Base-by-base conservation (phyloP, 1,140 invertebrate species). In the Megalonaias nervosa region DNA sequence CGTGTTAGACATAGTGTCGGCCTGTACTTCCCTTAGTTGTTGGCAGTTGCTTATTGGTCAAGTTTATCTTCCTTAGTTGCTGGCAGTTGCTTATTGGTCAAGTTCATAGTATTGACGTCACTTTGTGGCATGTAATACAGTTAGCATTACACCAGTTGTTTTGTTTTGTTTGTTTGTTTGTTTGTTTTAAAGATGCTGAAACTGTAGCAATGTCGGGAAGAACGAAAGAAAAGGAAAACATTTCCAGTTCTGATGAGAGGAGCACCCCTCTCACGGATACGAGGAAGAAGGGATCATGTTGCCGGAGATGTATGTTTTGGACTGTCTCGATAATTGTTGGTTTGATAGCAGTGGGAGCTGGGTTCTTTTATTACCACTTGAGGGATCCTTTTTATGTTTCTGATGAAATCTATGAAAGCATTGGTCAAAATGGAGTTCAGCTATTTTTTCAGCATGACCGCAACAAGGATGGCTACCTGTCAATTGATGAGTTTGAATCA, bases 401-500 rank as follows among this genome's bases (percentile, higher is more conserved):
- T n/a, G 58, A 67, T 55, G 58, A 74, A 13, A 61, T 78, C 11
- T 57, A 58, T 26, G n/a, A 68, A 17, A 56, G 56, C 2, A 23
- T 86, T 9, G 87, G 88, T 16, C 74, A 82, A 21, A 82, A 81
- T 38, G 88, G 86, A 1, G 80, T 85, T 19, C 77, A 74, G 19
- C 71, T 85, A 38, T 88, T 88, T 70, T 71, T 62, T 17, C 72
- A 80, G 60, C 85, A 85, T 81, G 88, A 89, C 66, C 48, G 79
- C 12, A 76, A 88, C 73, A 72, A 74, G 68, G 86, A 89, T 77
- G 82, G 82, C 14, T 77, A 85, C 17, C 67, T 89, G 26, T 86
- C 86, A 11, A 69, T 87, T 17, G 75, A 75, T 17, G 88, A 89
- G 71, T 89, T 84, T 84, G 87, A 86, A 68, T 82, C 86, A 15